phyloP scores from a whole-genome alignment of 2,797 vertebrate species.

The Cryptoblepharus egeriae region DNA sequence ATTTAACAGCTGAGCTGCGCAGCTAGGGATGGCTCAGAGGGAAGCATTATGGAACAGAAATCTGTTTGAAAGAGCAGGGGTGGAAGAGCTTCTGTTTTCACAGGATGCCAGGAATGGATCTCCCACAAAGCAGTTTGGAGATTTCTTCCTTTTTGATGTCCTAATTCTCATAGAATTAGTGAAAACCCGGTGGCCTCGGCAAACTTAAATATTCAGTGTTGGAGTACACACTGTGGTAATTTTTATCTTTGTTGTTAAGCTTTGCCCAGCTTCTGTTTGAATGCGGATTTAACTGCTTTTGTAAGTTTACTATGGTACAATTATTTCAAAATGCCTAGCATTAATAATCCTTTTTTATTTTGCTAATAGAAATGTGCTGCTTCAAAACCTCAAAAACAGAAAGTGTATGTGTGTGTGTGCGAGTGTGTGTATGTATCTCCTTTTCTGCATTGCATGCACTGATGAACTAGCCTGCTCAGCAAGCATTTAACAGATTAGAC shows the following conservation, averaged over 20 bases:
- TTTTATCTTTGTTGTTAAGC: slow-evolving; percentile 60
- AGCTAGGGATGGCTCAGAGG: neutral
- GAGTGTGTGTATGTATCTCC: slow-evolving; percentile 62
- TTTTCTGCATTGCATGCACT: slow-evolving; percentile 79
- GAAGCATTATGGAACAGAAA: neutral
- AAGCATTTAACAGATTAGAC: slow-evolving; percentile 84
- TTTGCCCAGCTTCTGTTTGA: slow-evolving; percentile 58
- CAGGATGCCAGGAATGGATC: slow-evolving; percentile 40
- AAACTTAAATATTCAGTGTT: slow-evolving; percentile 46
- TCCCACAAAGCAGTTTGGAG: slow-evolving; percentile 31
- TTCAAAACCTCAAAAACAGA: slow-evolving; percentile 74
- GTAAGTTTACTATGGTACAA: slow-evolving; percentile 72
- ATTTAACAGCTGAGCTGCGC: slow-evolving; percentile 2
- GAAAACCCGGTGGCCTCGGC: slow-evolving; percentile 47
- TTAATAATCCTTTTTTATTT: slow-evolving; percentile 79
- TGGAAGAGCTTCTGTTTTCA: slow-evolving; percentile 37
- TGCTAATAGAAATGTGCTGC: slow-evolving; percentile 77
- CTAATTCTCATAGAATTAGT: slow-evolving; percentile 46
- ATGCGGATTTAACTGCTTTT: slow-evolving; percentile 69
- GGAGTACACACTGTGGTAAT: slow-evolving; percentile 35
- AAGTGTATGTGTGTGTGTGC: slow-evolving; percentile 79
- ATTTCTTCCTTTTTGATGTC: slow-evolving; percentile 48
- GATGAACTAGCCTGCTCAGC: slow-evolving; percentile 81
- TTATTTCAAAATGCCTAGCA: slow-evolving; percentile 74
- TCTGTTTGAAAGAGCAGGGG: slow-evolving; percentile 30